Evolutionary conservation across 2,113 vertebrate species (phyloP).

Genomic region (Megaleporinus macrocephalus): DNA sequence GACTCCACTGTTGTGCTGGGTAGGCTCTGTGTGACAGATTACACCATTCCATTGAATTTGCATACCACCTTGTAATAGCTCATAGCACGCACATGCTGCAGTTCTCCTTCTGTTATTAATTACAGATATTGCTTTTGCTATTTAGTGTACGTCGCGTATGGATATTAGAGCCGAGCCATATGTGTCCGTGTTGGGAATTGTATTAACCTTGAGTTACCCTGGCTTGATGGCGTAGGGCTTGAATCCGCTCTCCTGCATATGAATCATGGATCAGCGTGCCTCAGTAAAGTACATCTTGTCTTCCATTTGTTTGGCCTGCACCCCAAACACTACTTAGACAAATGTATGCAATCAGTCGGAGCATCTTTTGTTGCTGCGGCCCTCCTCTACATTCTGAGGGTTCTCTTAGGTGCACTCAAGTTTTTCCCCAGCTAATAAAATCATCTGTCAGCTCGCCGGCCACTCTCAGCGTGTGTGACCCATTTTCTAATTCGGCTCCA

Average conservation of each 20-base stretch:
- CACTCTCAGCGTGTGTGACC: background rate
- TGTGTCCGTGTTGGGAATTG: constrained; percentile 32
- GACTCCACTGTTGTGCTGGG: background rate
- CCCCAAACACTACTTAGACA: constrained; percentile 37
- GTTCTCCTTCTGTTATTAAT: constrained; percentile 19
- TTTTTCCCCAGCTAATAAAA: constrained; percentile 29
- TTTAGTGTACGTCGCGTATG: constrained; percentile 20
- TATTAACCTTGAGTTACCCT: constrained; percentile 41
- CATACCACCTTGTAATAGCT: too few relatives aligned
- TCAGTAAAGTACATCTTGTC: constrained; percentile 32
- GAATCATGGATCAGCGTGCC: constrained; percentile 21
- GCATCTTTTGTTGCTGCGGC: constrained; percentile 28
- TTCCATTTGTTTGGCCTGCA: constrained; percentile 39
- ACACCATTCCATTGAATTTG: background rate
- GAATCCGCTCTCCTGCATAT: constrained; percentile 23
- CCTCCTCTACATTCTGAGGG: constrained; percentile 9
- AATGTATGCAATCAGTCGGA: constrained; percentile 31
- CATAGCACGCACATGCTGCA: background rate
- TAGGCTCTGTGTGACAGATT: background rate
- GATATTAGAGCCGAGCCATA: constrained; percentile 38
- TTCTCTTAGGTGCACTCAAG: constrained; percentile 15
- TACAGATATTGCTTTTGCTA: constrained; percentile 34
- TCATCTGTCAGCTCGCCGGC: constrained; percentile 10
- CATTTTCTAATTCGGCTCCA: constrained; percentile 18
- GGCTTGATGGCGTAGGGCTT: background rate